Conservation (phyloP, 2,113 vertebrate genomes). For the Aptenodytes forsteri region DNA sequence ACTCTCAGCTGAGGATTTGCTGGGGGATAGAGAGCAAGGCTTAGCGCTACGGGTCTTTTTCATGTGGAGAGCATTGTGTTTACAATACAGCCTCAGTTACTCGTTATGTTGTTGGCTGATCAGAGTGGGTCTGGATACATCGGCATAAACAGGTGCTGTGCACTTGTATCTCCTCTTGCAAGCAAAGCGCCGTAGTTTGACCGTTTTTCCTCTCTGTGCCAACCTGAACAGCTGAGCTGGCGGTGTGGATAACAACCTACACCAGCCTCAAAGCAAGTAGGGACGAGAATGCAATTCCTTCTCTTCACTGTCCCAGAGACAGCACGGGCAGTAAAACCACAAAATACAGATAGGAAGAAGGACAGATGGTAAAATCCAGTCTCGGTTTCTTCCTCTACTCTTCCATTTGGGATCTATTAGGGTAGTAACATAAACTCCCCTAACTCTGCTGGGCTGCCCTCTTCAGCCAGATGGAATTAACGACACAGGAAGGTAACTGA, state of each 20-base stretch:
- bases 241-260: not conserved
- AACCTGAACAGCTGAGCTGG: not conserved
- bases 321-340: not conserved
- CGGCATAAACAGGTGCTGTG: not conserved
- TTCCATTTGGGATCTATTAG: not conserved
- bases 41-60: not conserved
- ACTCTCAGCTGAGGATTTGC: not conserved
- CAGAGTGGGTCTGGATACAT: not conserved
- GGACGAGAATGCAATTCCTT: not conserved
- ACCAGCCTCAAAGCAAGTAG: not conserved
- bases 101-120: not conserved
- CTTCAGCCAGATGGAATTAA: not conserved
- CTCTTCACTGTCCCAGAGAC: not conserved
- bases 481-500: not conserved
- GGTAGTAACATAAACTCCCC: not conserved
- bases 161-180: not conserved
- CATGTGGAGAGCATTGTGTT: not conserved
- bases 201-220: not conserved
- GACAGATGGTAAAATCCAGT: not conserved
- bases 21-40: not conserved
- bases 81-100: not conserved
- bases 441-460: not conserved
- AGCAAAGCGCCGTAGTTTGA: not conserved
- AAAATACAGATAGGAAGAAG: not conserved
- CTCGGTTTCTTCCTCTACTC: not conserved